Evolutionary conservation across 2,888 invertebrate genomes (phyloP).

Genomic region (Hirtodrosophila cameraria): DNA sequence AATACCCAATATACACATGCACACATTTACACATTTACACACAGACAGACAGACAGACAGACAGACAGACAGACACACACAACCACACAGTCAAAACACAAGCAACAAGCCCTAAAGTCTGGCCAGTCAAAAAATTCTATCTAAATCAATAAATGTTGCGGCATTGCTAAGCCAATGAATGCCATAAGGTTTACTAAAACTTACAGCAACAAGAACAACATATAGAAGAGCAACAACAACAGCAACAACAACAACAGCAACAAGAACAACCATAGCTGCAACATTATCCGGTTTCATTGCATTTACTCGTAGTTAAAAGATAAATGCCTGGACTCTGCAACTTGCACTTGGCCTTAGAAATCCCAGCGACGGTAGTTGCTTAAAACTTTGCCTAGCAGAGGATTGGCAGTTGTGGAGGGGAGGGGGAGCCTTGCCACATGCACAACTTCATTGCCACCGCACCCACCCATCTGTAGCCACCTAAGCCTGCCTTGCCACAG

Average conservation of each 20-base stretch:
- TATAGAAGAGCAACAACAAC: background rate
- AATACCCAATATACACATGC: too few relatives aligned
- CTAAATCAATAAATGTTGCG: slow-evolving; percentile 53
- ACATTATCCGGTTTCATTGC: slow-evolving; percentile 48
- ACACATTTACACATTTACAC: too few relatives aligned
- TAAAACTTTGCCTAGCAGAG: slow-evolving; percentile 37
- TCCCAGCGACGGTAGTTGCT: slow-evolving; percentile 43
- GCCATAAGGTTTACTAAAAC: slow-evolving; percentile 24
- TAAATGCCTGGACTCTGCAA: slow-evolving; percentile 49
- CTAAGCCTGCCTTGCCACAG: background rate
- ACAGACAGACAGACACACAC: background rate
- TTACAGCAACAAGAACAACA: slow-evolving; percentile 7
- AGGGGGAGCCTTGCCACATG: slow-evolving; percentile 6
- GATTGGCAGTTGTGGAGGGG: background rate
- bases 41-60: background rate
- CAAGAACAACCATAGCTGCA: background rate
- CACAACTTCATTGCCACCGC: slow-evolving; percentile 24
- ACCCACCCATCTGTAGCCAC: background rate
- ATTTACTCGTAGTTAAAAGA: slow-evolving; percentile 44
- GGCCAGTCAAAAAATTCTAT: slow-evolving; percentile 23
- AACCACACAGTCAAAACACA: background rate
- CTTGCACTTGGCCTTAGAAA: slow-evolving; percentile 30
- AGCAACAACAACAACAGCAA: background rate
- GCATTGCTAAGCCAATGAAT: slow-evolving; percentile 43
- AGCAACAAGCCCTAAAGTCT: background rate